These are phyloP conservation scores for Catocala fraxini DNA, from an alignment of 2,888 invertebrate species.

Conservation along the genomic window DNA sequence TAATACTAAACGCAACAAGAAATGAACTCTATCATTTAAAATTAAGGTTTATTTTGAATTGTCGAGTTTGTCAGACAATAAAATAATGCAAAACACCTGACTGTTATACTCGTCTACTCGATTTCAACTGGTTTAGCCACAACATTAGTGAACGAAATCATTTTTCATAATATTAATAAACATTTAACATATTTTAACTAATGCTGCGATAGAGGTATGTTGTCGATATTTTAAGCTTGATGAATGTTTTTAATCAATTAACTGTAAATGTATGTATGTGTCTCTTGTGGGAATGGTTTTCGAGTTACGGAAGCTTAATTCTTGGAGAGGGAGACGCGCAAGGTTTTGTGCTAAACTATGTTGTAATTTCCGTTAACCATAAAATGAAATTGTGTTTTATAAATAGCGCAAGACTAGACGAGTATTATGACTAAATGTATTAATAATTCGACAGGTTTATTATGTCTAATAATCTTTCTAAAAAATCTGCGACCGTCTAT, in stretches of 20 bases:
- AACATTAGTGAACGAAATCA: constrained; percentile 24
- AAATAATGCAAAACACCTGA: constrained; percentile 52
- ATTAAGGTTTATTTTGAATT: constrained; percentile 1
- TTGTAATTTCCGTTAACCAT: constrained; percentile 9
- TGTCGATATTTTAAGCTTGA: constrained; percentile 1
- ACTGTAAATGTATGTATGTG: background rate
- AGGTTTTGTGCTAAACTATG: too few relatives aligned
- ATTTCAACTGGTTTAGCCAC: constrained; percentile 47
- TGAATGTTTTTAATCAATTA: constrained; percentile 3
- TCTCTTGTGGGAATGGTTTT: too few relatives aligned
- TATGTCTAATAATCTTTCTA: too few relatives aligned
- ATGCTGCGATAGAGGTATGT: background rate
- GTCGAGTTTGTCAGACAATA: constrained; percentile 32
- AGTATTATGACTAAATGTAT: too few relatives aligned
- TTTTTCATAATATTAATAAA: constrained; percentile 33
- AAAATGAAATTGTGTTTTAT: constrained; percentile 11
- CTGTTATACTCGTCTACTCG: constrained; percentile 35
- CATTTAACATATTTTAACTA: constrained; percentile 4
- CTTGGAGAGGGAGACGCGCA: too few relatives aligned
- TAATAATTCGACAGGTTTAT: too few relatives aligned
- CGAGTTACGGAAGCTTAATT: too few relatives aligned
- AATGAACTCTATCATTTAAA: fast-evolving
- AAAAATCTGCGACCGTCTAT: too few relatives aligned
- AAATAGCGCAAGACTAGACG: too few relatives aligned
- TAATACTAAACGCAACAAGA: background rate